Evolutionary conservation across 2,888 invertebrate genomes (phyloP), one percentile per base, ranked within the genome.

Genomic region (Microdon myrmicae): DNA sequence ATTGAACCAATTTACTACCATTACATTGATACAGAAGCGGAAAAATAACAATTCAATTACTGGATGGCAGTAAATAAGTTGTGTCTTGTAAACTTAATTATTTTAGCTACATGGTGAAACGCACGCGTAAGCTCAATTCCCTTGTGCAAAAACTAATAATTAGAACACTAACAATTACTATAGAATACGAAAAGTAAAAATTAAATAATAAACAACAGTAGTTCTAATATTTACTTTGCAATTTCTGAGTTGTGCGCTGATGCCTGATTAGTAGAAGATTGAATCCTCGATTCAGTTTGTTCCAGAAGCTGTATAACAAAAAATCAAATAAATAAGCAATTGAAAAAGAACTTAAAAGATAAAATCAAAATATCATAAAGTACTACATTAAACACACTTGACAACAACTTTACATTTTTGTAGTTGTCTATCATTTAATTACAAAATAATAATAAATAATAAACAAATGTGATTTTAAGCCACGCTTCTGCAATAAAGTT

Each of bases 221-320:
- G 73, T 73, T 74, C 71, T 73, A 64, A 83, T 85, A 85, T 84
- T 85, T 86, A 86, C 86, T 83, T 85, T 84, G 82, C 82, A 79
- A 81, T 80, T 74, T 83, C 82, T 77, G 79, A 82, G 78, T 78
- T 81, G 77, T 82, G 81, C 76, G 82, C 77, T 74, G 82, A 79
- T 73, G 82, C 77, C 78, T 79, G 76, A 76, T 75, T 80, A 79
- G 83, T 83, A 78, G 82, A 72, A 69, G 72, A 79, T 72, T 68
- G 71, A 79, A 82, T 81, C 77, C 82, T 82, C 72, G 83, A 76
- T 74, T 81, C 79, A 72, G 82, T 81, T 78, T 83, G 84, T 82
- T 87, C 86, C 86, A 87, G 85, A 83, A 87, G 86, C 88, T 88
- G 83, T 83, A 67, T 75, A 78, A 77, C 83, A 83, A 84, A 83